Conservation (phyloP, 2,113 vertebrate genomes). For the Taxidea taxus region DNA sequence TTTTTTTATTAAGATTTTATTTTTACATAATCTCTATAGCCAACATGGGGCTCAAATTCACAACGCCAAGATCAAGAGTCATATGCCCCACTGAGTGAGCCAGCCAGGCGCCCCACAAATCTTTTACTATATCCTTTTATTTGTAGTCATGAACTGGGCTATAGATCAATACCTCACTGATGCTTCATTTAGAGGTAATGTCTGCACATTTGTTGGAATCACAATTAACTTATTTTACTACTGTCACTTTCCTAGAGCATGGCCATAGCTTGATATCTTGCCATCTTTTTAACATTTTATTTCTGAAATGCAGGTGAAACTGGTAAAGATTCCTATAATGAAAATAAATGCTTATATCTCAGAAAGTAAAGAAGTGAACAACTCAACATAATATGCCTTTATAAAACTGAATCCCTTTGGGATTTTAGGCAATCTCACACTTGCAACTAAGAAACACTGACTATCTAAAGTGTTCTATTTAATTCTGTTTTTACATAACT, state of each 20-base stretch:
- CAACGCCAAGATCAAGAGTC: neutral
- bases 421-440: neutral
- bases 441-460: neutral
- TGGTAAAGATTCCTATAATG: neutral
- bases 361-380: conserved; percentile 11
- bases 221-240: neutral
- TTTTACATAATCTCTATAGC: neutral
- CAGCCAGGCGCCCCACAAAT: neutral
- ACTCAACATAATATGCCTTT: neutral
- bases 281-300: conserved; percentile 59
- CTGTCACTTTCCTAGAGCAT: conserved; percentile 13
- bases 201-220: neutral
- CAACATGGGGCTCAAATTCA: neutral
- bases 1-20: neutral
- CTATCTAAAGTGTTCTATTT: neutral
- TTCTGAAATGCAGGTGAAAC: conserved; percentile 44
- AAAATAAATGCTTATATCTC: neutral
- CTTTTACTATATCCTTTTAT: neutral
- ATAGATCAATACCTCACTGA: neutral
- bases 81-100: neutral
- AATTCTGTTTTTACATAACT: neutral
- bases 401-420: neutral
- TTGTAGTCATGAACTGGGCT: neutral
- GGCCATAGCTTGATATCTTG: conserved; percentile 57
- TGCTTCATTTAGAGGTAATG: neutral